Conservation (phyloP, 2,113 vertebrate genomes). For the Scomber colias region DNA sequence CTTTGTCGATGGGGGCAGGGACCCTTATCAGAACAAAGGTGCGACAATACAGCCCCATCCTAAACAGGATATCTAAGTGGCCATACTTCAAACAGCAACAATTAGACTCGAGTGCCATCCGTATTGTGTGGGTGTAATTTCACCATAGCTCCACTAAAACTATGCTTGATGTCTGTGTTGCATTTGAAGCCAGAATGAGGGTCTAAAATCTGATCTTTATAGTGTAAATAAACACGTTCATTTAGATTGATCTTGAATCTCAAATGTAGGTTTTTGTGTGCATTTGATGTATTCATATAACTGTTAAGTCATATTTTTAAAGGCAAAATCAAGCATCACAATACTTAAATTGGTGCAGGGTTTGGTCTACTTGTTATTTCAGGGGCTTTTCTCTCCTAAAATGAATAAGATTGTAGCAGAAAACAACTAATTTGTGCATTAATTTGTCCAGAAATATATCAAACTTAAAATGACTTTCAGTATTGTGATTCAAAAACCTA, state of each 20-base stretch:
- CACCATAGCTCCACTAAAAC: conserved; percentile 37
- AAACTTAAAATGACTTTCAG: neutral
- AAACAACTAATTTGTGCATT: neutral
- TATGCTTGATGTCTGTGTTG: conserved; percentile 28
- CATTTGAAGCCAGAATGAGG: conserved; percentile 41
- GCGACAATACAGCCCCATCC: conserved; percentile 84
- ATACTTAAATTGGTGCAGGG: too few species aligned
- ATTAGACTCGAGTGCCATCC: conserved; percentile 67
- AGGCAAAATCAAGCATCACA: neutral
- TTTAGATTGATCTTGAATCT: neutral
- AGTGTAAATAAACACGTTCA: neutral
- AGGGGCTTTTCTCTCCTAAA: neutral
- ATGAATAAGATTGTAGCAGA: neutral
- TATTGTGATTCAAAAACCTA: neutral
- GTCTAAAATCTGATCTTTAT: neutral
- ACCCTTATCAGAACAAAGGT: conserved; percentile 82
- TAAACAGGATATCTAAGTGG: conserved; percentile 76
- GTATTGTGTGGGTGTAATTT: conserved; percentile 56
- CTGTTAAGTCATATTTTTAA: neutral
- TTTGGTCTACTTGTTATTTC: neutral
- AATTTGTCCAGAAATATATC: neutral
- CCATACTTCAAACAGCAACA: conserved; percentile 78
- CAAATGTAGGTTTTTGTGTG: neutral
- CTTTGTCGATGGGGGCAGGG: conserved; percentile 85
- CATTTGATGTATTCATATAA: neutral